Percentiles rank a stretch among this genome's conserved stretches.
Conservation (phyloP, 1,140 invertebrate species). For the Bicyclus anynana region DNA sequence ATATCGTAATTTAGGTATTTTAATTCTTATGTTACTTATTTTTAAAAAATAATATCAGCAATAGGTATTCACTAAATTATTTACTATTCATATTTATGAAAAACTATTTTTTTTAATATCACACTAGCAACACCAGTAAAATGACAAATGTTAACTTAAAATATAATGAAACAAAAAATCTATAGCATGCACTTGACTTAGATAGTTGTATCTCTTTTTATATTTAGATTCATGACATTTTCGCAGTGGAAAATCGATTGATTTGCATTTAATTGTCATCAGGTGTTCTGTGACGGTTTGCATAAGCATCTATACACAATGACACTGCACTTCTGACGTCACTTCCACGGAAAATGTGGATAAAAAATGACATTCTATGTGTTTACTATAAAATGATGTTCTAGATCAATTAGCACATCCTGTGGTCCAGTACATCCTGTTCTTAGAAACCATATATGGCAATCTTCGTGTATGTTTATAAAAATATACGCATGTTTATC, state of each 20-base stretch:
- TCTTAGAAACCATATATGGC: background rate
- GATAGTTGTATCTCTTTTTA: too few species aligned
- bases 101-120: too few species aligned
- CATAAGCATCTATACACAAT: constrained; percentile 29
- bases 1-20: too few species aligned
- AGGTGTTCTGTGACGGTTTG: constrained; percentile 37
- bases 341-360: constrained; percentile 9
- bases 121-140: too few species aligned
- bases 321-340: constrained; percentile 17
- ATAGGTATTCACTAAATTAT: too few species aligned
- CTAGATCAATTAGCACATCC: background rate
- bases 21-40: too few species aligned
- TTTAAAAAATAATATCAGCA: too few species aligned
- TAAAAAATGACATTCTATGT: background rate
- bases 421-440: background rate
- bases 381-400: background rate
- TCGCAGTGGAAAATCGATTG: constrained; percentile 23
- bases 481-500: too few species aligned
- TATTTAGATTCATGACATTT: constrained; percentile 35
- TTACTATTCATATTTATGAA: too few species aligned
- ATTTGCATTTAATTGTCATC: constrained; percentile 46
- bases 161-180: background rate
- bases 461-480: background rate
- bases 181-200: too few species aligned
- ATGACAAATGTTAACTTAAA: background rate